Base-by-base conservation (phyloP, 2,797 vertebrate genomes). In the Tauraco hartlaubi region DNA sequence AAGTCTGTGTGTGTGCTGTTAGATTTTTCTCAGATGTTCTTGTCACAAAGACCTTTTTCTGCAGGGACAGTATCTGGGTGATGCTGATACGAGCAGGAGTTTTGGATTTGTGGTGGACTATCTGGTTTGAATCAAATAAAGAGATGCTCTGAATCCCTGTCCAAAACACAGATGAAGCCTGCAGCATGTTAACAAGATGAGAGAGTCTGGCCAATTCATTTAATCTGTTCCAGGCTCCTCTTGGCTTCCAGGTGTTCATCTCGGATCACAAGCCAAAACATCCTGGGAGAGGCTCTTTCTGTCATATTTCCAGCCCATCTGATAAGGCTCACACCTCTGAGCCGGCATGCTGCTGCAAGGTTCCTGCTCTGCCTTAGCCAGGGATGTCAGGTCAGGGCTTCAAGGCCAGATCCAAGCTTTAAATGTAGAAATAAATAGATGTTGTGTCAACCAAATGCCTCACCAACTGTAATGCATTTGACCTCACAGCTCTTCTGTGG, bases 231-330 rank as follows among this genome's bases (percentile, higher is more conserved):
- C 85, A 94, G 90, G 66, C 90, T 94, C 63, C 73, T 90, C 63
- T 94, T 95, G 85, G 85, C 85, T 94, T 92, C 83, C 90, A 96
- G 87, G 94, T 96, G 91, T 74, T 95, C 68, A 12, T 90, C 76
- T 78, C 3, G 37, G 61, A 66, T 92, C 96, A 52, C 15, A 73
- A 90, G 95, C 91, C 90, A 88, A 92, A 96, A 94, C 90, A 96
- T 81, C 91, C 92, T 90, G 94, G 94, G 92, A 79, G 96, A 94
- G 87, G 95, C 88, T 96, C 69, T 46, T 88, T 82, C 85, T 88
- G 91, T 72, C 20, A 0, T 83, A 20, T 84, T 94, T 66, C 35
- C 71, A 93, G 95, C 95, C 96, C 82, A 91, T 96, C 95, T 96
- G 96, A 97, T 92, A 96, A 97, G 73, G 35, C 31, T 92, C 0